phyloP scores from a whole-genome alignment of 2,797 vertebrate genomes.

The Hoplostethus atlanticus region DNA sequence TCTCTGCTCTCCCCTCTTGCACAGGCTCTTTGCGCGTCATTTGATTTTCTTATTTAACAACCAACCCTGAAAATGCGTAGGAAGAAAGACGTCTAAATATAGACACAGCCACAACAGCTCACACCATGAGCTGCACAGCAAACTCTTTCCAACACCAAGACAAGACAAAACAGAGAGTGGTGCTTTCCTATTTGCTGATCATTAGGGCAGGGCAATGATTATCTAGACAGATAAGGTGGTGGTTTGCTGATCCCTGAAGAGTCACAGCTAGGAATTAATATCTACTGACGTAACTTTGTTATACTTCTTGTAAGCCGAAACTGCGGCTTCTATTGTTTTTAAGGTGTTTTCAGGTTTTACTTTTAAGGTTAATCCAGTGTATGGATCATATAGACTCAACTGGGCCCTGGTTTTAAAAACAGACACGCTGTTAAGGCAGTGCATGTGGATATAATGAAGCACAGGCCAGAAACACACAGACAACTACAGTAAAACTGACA shows the following conservation, averaged over 20 bases:
- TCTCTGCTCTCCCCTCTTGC: conserved; percentile 62
- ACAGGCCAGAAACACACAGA: conserved; percentile 32
- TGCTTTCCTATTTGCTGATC: conserved; percentile 60
- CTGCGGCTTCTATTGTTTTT: neutral
- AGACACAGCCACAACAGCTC: conserved; percentile 86
- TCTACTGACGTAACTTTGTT: neutral
- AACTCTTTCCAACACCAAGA: conserved; percentile 72
- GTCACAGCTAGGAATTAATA: conserved; percentile 1
- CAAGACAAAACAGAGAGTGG: conserved; percentile 78
- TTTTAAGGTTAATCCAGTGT: neutral
- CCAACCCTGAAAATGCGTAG: conserved; percentile 89
- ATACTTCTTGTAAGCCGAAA: conserved; percentile 19
- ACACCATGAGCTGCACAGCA: conserved; percentile 66
- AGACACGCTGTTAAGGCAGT: conserved; percentile 4
- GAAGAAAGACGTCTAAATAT: conserved; percentile 89
- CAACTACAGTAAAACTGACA: conserved; percentile 46
- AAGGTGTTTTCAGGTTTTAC: conserved; percentile 16
- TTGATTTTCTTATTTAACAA: conserved; percentile 91
- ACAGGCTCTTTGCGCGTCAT: conserved; percentile 83
- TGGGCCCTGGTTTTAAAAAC: conserved; percentile 12
- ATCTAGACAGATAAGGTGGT: conserved; percentile 26
- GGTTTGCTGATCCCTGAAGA: conserved; percentile 20
- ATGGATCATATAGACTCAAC: neutral
- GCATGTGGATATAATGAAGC: conserved; percentile 9
- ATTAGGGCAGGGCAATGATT: conserved; percentile 31